phyloP scores from a whole-genome alignment of 2,113 vertebrate genomes.

The Eulacestoma nigropectus region DNA sequence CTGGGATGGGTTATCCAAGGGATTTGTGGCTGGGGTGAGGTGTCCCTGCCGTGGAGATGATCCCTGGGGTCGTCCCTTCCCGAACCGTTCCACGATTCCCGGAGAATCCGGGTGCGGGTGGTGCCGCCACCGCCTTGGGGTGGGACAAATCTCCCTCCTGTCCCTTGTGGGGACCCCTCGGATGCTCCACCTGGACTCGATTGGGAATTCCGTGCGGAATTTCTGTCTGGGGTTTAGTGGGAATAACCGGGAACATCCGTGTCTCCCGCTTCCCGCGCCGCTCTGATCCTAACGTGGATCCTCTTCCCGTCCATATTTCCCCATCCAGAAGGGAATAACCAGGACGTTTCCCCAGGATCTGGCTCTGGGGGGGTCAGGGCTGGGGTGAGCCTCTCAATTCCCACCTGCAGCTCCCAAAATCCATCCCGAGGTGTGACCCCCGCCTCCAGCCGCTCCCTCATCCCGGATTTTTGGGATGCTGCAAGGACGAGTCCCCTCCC shows the following conservation, averaged over 20 bases:
- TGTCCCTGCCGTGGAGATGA: neutral
- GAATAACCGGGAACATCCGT: neutral
- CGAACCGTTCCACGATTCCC: accelerated
- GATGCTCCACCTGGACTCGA: accelerated
- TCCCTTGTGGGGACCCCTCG: no score
- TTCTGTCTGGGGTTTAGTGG: no score
- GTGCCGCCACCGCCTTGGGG: neutral
- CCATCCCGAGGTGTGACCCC: no score
- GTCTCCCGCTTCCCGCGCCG: no score
- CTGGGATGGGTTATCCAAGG: neutral
- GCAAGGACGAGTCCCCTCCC: neutral
- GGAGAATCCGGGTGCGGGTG: accelerated
- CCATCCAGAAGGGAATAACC: neutral
- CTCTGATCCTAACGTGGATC: accelerated
- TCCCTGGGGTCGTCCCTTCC: neutral
- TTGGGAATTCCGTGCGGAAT: neutral
- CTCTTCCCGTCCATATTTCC: no score
- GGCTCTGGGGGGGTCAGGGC: no score
- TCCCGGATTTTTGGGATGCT: neutral
- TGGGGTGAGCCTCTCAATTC: no score
- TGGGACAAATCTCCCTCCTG: neutral
- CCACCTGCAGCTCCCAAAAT: neutral
- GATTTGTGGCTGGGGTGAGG: neutral
- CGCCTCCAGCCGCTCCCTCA: neutral
- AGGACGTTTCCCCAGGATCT: neutral